A percentile compares a stretch with the other conserved stretches of the same genome.
Conservation (phyloP, 2,888 invertebrate species). For the Acleris holmiana region DNA sequence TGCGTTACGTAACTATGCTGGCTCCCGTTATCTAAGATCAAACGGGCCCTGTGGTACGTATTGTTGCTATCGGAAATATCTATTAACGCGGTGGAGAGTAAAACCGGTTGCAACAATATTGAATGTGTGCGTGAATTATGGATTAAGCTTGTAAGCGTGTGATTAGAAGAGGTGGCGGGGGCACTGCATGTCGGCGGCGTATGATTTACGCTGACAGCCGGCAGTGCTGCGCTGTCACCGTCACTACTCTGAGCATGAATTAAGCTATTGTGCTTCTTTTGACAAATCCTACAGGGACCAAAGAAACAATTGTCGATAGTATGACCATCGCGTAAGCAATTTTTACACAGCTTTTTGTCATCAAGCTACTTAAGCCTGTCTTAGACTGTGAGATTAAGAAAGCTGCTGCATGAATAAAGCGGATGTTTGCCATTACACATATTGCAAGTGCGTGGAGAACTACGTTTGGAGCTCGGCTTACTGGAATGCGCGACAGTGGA, state of each 20-base stretch:
- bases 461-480: conserved; percentile 3
- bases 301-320: conserved; percentile 4
- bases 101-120: background rate
- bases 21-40: background rate
- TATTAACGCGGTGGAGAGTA: background rate
- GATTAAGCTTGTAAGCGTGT: background rate
- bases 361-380: conserved; percentile 3
- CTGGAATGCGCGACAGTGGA: conserved; percentile 1
- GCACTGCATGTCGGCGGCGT: background rate
- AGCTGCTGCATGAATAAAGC: conserved; percentile 22
- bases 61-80: conserved; percentile 1
- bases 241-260: conserved; percentile 4
- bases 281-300: conserved; percentile 11
- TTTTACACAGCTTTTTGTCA: conserved; percentile 1
- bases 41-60: background rate
- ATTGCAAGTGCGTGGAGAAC: background rate
- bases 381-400: conserved; percentile 9
- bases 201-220: background rate
- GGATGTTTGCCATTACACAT: conserved; percentile 25
- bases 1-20: background rate
- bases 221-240: background rate
- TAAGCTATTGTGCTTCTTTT: conserved; percentile 17
- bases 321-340: conserved; percentile 14
- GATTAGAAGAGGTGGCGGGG: background rate
- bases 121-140: conserved; percentile 1